phyloP scores from a whole-genome alignment of 2,888 invertebrate species.

The Stenodema calcarata region DNA sequence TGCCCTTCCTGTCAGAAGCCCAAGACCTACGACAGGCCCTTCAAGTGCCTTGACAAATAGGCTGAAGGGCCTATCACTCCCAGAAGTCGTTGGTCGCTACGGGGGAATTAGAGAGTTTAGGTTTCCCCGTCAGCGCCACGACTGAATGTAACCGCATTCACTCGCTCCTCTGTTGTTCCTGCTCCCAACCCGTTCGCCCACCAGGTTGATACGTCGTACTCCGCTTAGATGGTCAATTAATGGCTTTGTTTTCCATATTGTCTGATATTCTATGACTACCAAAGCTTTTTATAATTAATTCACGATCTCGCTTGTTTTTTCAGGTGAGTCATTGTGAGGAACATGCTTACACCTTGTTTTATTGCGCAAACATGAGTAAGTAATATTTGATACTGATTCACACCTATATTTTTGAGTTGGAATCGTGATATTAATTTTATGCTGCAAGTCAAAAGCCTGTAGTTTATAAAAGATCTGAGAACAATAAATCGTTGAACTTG shows the following conservation, averaged over 20 bases:
- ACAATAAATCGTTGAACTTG: no score
- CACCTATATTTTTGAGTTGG: no score
- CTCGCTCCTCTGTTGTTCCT: not conserved
- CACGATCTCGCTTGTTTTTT: not conserved
- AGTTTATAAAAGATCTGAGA: no score
- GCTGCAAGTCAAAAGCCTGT: no score
- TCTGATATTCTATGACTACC: no score
- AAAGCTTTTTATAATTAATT: no score
- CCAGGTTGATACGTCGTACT: not conserved
- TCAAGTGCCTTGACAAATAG: not conserved
- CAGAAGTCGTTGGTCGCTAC: not conserved
- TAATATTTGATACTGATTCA: no score
- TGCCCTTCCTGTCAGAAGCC: not conserved
- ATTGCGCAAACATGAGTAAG: no score
- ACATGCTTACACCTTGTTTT: not conserved
- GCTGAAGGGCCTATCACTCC: slow-evolving; percentile 2
- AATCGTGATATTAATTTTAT: no score
- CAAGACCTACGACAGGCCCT: not conserved
- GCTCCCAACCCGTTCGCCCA: not conserved
- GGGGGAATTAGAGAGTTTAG: not conserved
- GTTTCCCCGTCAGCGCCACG: not conserved
- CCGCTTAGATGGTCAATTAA: not conserved
- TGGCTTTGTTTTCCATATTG: not conserved
- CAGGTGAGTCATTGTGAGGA: no score
- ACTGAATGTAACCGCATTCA: not conserved